Percentiles rank a stretch among this genome's conserved stretches.
These are phyloP conservation scores for Hydrolagus colliei DNA, from an alignment of 2,797 vertebrate genomes.

Conservation along the genomic window DNA sequence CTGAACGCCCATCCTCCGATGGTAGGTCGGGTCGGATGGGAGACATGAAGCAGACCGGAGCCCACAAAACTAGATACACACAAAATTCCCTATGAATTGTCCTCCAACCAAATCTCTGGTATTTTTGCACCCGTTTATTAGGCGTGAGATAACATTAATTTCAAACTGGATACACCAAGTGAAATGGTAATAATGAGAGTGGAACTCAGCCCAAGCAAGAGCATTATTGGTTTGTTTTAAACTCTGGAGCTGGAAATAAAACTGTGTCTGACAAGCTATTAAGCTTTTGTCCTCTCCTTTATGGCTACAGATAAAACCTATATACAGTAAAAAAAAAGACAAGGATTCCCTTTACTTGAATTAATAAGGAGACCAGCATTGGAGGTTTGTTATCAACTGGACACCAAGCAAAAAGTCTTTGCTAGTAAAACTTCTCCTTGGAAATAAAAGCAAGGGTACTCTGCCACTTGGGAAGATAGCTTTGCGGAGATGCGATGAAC, in stretches of 20 bases:
- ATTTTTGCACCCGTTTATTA: neutral
- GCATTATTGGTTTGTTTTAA: neutral
- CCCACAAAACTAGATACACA: too few species aligned
- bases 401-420: neutral
- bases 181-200: neutral
- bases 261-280: too few species aligned
- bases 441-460: too few species aligned
- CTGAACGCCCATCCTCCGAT: too few species aligned
- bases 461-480: too few species aligned
- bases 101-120: neutral
- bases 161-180: constrained; percentile 11
- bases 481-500: too few species aligned
- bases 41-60: neutral
- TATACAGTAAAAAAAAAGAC: neutral
- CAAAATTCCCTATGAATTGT: neutral
- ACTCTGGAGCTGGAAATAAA: neutral
- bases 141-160: neutral
- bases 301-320: neutral
- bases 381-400: neutral
- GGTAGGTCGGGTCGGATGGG: neutral
- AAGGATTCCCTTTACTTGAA: neutral
- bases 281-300: neutral
- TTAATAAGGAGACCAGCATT: neutral
- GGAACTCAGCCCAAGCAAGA: neutral
- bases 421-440: neutral